phyloP scores from a whole-genome alignment of 2,797 vertebrate species.

The Eulemur mongoz region DNA sequence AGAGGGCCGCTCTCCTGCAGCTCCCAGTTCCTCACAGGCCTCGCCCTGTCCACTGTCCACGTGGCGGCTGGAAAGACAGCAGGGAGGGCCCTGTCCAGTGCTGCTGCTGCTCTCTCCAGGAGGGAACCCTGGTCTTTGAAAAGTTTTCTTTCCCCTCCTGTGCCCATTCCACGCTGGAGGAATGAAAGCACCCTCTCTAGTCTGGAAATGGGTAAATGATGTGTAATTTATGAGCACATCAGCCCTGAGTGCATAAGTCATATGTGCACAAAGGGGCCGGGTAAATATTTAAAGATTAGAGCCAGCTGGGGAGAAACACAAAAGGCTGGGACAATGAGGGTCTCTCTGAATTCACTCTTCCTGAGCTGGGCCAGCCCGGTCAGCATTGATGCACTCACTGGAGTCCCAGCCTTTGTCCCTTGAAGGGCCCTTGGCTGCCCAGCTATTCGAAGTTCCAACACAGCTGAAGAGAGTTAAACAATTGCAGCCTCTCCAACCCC shows the following conservation, averaged over 20 bases:
- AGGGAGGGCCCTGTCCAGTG: background rate
- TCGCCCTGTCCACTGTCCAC: background rate
- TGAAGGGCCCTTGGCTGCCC: conserved; percentile 53
- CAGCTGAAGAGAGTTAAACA: conserved; percentile 71
- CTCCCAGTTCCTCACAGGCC: background rate
- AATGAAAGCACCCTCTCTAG: background rate
- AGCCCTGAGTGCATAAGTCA: conserved; percentile 50
- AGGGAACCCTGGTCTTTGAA: background rate
- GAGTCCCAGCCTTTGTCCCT: conserved; percentile 59
- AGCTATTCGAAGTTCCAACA: background rate
- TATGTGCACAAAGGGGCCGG: conserved; percentile 61
- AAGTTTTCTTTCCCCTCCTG: background rate
- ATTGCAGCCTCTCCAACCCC: conserved; percentile 54
- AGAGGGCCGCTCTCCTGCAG: background rate
- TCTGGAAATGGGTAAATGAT: conserved; percentile 26
- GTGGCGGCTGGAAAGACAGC: background rate
- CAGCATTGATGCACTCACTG: conserved; percentile 56
- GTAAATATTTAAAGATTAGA: conserved; percentile 81
- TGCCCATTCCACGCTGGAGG: background rate
- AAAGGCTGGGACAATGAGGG: conserved; percentile 62
- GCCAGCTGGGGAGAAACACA: conserved; percentile 64
- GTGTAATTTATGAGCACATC: conserved; percentile 48
- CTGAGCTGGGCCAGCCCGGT: background rate
- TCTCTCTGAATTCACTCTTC: conserved; percentile 59
- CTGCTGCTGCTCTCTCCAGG: background rate